Base-by-base conservation (phyloP, 2,888 invertebrate species). In the Boloria selene region DNA sequence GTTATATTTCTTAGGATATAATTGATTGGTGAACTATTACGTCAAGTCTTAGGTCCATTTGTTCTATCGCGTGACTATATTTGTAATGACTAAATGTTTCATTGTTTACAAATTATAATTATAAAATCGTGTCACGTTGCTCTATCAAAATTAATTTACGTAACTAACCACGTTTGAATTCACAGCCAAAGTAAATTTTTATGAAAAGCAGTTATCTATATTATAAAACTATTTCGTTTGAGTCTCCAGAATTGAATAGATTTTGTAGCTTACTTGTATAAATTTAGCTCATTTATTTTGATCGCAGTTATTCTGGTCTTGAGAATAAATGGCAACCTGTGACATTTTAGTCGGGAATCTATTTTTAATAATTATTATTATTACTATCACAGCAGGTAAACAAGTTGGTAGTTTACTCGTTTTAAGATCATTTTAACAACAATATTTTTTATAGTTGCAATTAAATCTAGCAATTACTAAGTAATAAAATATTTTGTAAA, bases 41-140 rank as follows among this genome's bases (percentile, higher is more conserved):
- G 16, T 22, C 31, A 38, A 38, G 31, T 31, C 10, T 13, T 45
- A 56, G 22, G 22, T n/a, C 31, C 2, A 45, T 10, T 44, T n/a
- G 6, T 44, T 26, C n/a, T 44, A 22, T 56, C 45, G n/a, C 22
- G 45, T 56, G 26, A 45, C 56, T 56, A 45, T 45, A 4, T n/a
- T 56, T 22, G n/a, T 56, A 56, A 56, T 56, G 13, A 22, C 3
- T 45, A 56, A 56, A 44, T 45, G 26, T 56, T 22, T 26, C 56
- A 56, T 45, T 56, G 56, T n/a, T 18, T n/a, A 44, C 26, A 56
- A 56, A 56, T 26, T 56, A 56, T 53, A 2, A 16, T 16, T n/a
- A 53, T 53, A 53, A 38, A 38, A 53, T 16, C 31, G 13, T 38
- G 14, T 38, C 53, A 53, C 53, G 53, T 53, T n/a, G 14, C 45